Evolutionary conservation across 2,797 vertebrate species (phyloP).

Genomic region (Chelmon rostratus): DNA sequence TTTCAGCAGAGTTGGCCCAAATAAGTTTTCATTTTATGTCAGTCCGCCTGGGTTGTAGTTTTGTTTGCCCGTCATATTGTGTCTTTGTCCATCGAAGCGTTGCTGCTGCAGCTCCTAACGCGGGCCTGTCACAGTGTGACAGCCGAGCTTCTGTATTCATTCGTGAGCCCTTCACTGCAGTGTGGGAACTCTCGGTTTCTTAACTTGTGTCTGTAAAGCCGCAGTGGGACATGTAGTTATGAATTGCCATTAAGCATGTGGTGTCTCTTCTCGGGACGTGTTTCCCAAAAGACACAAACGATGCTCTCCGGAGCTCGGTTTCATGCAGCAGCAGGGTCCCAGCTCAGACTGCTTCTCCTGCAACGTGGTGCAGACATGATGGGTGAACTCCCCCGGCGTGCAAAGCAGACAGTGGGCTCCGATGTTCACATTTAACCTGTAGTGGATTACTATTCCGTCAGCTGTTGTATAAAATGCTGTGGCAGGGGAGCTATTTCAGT

Average conservation of each 20-base stretch:
- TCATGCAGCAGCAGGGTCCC: background rate
- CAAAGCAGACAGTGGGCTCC: slow-evolving; percentile 45
- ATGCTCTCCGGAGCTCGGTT: background rate
- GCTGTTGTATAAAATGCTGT: slow-evolving; percentile 71
- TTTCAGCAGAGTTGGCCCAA: slow-evolving; percentile 31
- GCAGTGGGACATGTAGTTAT: slow-evolving; percentile 46
- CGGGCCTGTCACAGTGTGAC: slow-evolving; percentile 70
- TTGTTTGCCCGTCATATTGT: slow-evolving; percentile 69
- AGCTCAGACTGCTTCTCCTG: slow-evolving; percentile 4
- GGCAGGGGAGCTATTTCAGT: slow-evolving; percentile 45
- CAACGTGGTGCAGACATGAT: slow-evolving; percentile 26
- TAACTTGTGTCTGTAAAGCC: slow-evolving; percentile 53
- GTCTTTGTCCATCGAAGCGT: slow-evolving; percentile 53
- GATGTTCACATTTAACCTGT: slow-evolving; percentile 71
- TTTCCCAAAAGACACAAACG: slow-evolving; percentile 30
- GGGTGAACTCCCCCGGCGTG: slow-evolving; percentile 29
- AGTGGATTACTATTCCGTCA: slow-evolving; percentile 74
- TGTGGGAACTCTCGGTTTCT: slow-evolving; percentile 38
- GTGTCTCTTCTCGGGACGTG: background rate
- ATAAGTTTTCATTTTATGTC: slow-evolving; percentile 60
- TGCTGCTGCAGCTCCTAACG: slow-evolving; percentile 49
- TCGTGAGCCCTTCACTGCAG: slow-evolving; percentile 47
- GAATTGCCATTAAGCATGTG: slow-evolving; percentile 18
- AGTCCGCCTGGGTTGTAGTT: slow-evolving; percentile 56
- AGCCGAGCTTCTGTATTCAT: slow-evolving; percentile 55